These are phyloP conservation scores for Ariolimax columbianus DNA, from an alignment of 2,888 invertebrate species.

Conservation along the genomic window DNA sequence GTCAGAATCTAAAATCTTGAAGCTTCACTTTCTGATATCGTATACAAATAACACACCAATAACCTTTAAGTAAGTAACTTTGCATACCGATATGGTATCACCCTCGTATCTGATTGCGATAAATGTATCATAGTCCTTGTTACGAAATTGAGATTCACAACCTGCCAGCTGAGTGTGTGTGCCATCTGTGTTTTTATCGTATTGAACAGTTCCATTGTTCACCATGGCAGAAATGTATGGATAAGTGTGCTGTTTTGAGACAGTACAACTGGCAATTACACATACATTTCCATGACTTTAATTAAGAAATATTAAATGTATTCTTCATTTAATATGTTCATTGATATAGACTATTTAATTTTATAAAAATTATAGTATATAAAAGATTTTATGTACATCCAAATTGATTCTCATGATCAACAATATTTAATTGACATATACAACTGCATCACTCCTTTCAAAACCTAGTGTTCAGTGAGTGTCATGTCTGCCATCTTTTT, in stretches of 20 bases:
- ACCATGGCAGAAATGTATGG: constrained; percentile 99
- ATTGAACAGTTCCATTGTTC: constrained; percentile 95
- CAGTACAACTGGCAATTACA: neutral
- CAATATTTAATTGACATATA: neutral
- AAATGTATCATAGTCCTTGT: constrained; percentile 92
- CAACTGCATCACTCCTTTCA: too few species aligned
- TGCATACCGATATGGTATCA: constrained; percentile 87
- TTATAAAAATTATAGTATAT: too few species aligned
- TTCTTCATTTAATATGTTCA: too few species aligned
- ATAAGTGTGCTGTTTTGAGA: constrained; percentile 90
- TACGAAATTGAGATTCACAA: constrained; percentile 96
- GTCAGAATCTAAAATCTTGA: too few species aligned
- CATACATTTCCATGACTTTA: too few species aligned
- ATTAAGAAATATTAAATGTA: too few species aligned
- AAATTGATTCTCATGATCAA: neutral
- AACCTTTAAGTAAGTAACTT: neutral
- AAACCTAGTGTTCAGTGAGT: too few species aligned
- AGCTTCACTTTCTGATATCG: too few species aligned
- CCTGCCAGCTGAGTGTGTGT: constrained; percentile 98
- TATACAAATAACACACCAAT: too few species aligned
- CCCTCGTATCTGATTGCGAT: constrained; percentile 93
- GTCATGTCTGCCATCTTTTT: too few species aligned
- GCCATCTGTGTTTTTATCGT: constrained; percentile 99
- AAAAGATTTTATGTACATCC: too few species aligned
- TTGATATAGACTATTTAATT: too few species aligned